Evolutionary conservation across 64 coral and sea anemone species (phyloP), one percentile per base, ranked within the genome.

Genomic region (Cladopsammia gracilis): DNA sequence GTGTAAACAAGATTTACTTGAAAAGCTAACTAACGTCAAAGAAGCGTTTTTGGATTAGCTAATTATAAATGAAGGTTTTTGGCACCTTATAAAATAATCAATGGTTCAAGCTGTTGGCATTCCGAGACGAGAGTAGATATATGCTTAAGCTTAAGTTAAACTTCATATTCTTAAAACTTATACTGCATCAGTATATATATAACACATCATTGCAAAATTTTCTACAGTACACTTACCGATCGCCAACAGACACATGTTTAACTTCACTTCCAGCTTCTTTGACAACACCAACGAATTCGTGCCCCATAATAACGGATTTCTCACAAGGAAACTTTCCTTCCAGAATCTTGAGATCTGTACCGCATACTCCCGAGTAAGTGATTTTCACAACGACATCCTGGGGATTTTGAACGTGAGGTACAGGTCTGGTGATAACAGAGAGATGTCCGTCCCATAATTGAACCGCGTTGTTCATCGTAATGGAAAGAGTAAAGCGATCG

Each of bases 241-340:
- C 96, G 13, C 96, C 96, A 52, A 97, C 88, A 44, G 88, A 79
- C 10, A 97, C 69, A 80, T 97, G 88, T 64, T 93, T 93, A 44
- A 97, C 96, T 50, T 89, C 92, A 65, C 81, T 64, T 18, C 96
- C 96, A 0, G 93, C 72, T 76, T 97, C 96, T 50, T 97, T 97
- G 5, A 97, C 88, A 58, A 97, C 77, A 20, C 96, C 96, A 0
- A 97, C 96, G 76, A 97, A 94, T 75, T 97, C 90, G 61, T 97
- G 96, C n/a, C 96, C 96, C 44, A 97, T 61, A 25, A 97, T 97
- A 4, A 97, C 73, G 10, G 96, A 97, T 79, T 97, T 97, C 46
- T 92, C 92, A 73, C 92, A 94, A 45, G 87, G 64, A 58, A 94
- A 78, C 47, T 91, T 94, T 6, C 96, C 96, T 20, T 97, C 92